Percentiles rank a stretch among this genome's conserved stretches.
Conservation (phyloP, 2,797 vertebrate species). For the Nannoperca australis region DNA sequence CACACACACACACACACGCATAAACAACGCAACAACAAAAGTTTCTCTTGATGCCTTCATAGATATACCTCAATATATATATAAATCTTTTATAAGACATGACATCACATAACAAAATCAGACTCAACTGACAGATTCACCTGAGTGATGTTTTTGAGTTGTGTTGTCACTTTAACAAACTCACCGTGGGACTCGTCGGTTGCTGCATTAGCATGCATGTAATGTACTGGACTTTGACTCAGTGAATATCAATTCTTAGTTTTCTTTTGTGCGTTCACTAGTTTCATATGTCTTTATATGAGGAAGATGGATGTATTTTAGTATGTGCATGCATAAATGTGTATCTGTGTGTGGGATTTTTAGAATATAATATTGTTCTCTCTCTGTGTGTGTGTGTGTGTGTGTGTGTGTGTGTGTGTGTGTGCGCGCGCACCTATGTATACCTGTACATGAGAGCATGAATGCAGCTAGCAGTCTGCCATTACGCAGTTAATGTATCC, state of each 20-base stretch:
- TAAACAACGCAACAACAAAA: constrained; percentile 10
- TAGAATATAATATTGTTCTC: too few species aligned
- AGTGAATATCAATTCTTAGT: constrained; percentile 47
- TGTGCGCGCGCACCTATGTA: not conserved
- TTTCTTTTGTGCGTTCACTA: constrained; percentile 15
- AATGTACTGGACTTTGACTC: constrained; percentile 25
- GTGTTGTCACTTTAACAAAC: constrained; percentile 46
- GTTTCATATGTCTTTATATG: not conserved
- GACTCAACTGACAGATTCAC: not conserved
- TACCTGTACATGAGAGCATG: constrained; percentile 19
- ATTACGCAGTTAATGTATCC: constrained; percentile 59
- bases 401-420: constrained; percentile 2
- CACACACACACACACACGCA: not conserved
- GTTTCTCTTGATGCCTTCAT: not conserved
- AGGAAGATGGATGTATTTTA: constrained; percentile 11
- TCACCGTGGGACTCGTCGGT: constrained; percentile 54
- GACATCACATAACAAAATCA: not conserved
- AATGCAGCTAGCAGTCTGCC: constrained; percentile 35
- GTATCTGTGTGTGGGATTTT: too few species aligned
- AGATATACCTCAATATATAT: not conserved
- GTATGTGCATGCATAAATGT: constrained; percentile 1
- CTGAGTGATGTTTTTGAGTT: not conserved
- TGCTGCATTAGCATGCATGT: constrained; percentile 47
- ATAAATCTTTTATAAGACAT: not conserved
- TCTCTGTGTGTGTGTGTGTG: constrained; percentile 17